Evolutionary conservation across 2,797 vertebrate species (phyloP).

Genomic region (Aphelocoma californica): DNA sequence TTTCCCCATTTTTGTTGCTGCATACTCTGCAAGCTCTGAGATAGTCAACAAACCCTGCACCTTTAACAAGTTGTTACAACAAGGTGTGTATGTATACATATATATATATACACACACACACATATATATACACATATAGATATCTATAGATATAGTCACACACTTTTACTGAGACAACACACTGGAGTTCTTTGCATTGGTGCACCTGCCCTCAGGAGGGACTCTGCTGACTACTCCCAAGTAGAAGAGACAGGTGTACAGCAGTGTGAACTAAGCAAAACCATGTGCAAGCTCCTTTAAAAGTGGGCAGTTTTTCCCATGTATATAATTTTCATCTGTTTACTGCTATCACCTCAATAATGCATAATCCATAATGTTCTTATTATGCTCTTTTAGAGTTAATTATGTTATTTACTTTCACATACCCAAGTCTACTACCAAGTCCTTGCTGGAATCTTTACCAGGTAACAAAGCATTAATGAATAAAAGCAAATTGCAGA

Average conservation of each 20-base stretch:
- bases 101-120: accelerated
- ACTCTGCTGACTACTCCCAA: not conserved
- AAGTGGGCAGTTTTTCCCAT: not conserved
- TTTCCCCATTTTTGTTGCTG: not conserved
- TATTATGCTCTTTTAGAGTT: not conserved
- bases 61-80: not conserved
- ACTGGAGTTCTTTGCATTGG: not conserved
- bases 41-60: not conserved
- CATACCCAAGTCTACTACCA: not conserved
- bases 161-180: not conserved
- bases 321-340: not conserved
- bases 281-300: not conserved
- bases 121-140: accelerated
- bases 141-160: accelerated
- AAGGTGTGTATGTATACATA: accelerated
- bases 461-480: not conserved
- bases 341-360: not conserved
- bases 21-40: not conserved
- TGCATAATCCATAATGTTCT: not conserved
- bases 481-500: not conserved
- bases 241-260: not conserved
- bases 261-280: not conserved
- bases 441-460: not conserved
- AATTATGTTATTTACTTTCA: not conserved
- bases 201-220: not conserved